Conservation (phyloP, 2,888 invertebrate genomes). For the Philaethria dido region DNA sequence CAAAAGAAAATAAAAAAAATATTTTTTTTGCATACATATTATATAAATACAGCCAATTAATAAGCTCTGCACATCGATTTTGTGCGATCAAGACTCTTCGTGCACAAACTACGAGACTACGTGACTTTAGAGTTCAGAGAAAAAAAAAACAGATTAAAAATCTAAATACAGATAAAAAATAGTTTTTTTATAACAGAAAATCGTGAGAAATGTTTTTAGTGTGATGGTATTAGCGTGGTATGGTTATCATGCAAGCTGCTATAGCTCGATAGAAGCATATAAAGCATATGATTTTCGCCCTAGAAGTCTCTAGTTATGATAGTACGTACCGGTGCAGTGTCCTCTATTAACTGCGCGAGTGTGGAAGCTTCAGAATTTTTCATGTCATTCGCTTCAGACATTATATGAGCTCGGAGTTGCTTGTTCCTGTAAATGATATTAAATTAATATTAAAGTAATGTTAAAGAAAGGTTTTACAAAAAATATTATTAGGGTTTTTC, state of each 20-base stretch:
- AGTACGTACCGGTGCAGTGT: conserved; percentile 74
- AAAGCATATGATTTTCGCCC: conserved; percentile 26
- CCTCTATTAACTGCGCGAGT: conserved; percentile 81
- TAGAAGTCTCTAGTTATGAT: too few relatives aligned
- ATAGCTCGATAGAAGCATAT: conserved; percentile 23
- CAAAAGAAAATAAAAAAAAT: neutral
- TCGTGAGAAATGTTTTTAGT: neutral
- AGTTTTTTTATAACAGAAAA: too few relatives aligned
- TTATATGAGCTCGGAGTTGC: conserved; percentile 89
- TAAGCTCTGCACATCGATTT: conserved; percentile 51
- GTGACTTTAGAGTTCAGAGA: neutral
- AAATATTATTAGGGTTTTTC: too few relatives aligned
- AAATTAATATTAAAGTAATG: neutral
- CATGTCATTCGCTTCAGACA: conserved; percentile 87
- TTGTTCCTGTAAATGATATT: conserved; percentile 83
- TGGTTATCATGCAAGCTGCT: conserved; percentile 55
- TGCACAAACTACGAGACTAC: conserved; percentile 13
- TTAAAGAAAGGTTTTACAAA: neutral
- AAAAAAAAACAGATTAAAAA: neutral
- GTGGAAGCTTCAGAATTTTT: conserved; percentile 79
- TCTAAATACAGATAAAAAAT: too few relatives aligned
- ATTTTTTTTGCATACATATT: conserved; percentile 14
- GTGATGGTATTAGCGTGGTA: conserved; percentile 48
- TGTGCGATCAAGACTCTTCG: conserved; percentile 48
- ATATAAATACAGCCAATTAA: conserved; percentile 26